phyloP scores from a whole-genome alignment of 2,888 invertebrate genomes.

The Caenorhabditis macrosperma region DNA sequence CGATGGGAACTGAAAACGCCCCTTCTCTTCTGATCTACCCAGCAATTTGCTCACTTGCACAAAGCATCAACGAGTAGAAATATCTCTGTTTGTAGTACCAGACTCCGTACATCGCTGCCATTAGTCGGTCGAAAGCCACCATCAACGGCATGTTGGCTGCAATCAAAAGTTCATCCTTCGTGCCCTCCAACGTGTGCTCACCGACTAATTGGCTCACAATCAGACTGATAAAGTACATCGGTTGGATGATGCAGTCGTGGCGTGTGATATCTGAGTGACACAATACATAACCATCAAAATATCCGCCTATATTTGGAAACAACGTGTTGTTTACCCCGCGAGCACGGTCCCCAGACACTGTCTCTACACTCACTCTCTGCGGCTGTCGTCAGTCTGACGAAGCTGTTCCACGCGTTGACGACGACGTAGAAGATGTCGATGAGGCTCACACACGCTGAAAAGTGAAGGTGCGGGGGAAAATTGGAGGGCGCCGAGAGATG shows the following conservation, averaged over 20 bases:
- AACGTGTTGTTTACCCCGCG: not conserved
- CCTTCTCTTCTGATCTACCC: too few relatives aligned
- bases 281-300: not conserved
- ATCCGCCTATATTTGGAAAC: not conserved
- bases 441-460: conserved; percentile 34
- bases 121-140: conserved; percentile 25
- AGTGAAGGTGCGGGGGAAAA: not conserved
- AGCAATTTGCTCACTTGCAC: not conserved
- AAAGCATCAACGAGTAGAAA: conserved; percentile 5
- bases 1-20: conserved; percentile 37
- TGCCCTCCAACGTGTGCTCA: not conserved
- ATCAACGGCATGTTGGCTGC: conserved; percentile 22
- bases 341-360: not conserved
- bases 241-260: conserved; percentile 4
- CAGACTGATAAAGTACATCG: conserved; percentile 29
- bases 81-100: conserved; percentile 34
- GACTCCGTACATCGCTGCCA: conserved; percentile 5
- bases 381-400: not conserved
- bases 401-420: conserved; percentile 32
- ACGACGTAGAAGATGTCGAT: conserved; percentile 31
- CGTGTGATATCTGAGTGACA: conserved; percentile 9
- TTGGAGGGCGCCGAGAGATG: not conserved
- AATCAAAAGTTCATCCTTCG: not conserved
- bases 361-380: not conserved
- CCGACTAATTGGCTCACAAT: conserved; percentile 8